A percentile compares a stretch with the other conserved stretches of the same genome.
These are phyloP conservation scores for Volucella zonaria DNA, from an alignment of 2,888 invertebrate species.

Conservation along the genomic window DNA sequence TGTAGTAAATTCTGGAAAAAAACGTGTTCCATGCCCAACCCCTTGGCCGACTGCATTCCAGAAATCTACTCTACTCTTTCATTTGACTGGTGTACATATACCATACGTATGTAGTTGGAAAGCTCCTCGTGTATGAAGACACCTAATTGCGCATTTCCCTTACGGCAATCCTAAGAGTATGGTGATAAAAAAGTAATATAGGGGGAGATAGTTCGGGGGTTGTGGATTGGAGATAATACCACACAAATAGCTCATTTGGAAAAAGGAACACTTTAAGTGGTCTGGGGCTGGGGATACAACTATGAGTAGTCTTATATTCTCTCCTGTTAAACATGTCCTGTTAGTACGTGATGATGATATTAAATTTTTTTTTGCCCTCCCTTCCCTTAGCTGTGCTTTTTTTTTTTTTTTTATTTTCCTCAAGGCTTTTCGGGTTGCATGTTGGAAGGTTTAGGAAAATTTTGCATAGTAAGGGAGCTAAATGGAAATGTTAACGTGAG, in stretches of 20 bases:
- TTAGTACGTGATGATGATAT: slow-evolving; percentile 45
- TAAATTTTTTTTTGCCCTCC: slow-evolving; percentile 8
- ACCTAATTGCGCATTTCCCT: slow-evolving; percentile 59
- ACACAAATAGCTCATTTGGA: slow-evolving; percentile 55
- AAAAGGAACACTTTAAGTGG: slow-evolving; percentile 51
- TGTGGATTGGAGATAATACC: slow-evolving; percentile 10
- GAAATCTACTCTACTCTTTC: slow-evolving; percentile 32
- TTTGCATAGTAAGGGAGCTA: slow-evolving; percentile 49
- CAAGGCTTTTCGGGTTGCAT: not conserved
- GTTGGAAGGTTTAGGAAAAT: slow-evolving; percentile 13
- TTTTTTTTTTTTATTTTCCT: not conserved
- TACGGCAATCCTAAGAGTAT: not conserved
- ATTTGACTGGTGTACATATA: too few species aligned
- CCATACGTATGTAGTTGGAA: slow-evolving; percentile 25
- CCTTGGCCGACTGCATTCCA: slow-evolving; percentile 19
- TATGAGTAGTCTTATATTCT: slow-evolving; percentile 31
- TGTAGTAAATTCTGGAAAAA: slow-evolving; percentile 50
- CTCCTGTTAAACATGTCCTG: slow-evolving; percentile 50
- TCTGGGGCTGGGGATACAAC: slow-evolving; percentile 16
- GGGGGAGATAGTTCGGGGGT: not conserved
- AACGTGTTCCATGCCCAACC: too few species aligned
- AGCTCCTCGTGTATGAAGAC: slow-evolving; percentile 54
- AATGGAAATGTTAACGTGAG: slow-evolving; percentile 55
- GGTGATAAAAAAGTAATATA: not conserved
- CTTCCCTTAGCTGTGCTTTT: not conserved